Evolutionary conservation across 2,888 invertebrate species (phyloP).

Genomic region (Euzophera pinguis): DNA sequence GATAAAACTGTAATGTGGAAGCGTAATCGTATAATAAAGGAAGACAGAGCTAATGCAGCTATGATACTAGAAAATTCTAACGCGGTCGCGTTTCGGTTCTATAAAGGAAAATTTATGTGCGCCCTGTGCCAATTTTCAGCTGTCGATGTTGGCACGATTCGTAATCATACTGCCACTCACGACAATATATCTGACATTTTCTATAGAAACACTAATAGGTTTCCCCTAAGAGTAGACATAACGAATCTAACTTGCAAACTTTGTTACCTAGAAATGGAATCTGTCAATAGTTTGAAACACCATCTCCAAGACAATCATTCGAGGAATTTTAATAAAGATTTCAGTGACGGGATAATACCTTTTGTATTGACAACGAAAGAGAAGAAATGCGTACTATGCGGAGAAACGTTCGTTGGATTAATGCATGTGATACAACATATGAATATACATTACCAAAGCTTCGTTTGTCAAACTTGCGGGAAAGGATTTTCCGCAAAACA

Average conservation of each 20-base stretch:
- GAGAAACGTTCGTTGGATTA: conserved; percentile 35
- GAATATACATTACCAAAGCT: conserved; percentile 65
- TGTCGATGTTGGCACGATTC: conserved; percentile 36
- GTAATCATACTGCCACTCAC: conserved; percentile 41
- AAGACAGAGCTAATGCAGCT: conserved; percentile 52
- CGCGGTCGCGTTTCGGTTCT: conserved; percentile 53
- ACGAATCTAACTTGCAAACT: conserved; percentile 43
- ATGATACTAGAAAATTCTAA: conserved; percentile 52
- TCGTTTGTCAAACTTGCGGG: conserved; percentile 65
- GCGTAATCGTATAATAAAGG: conserved; percentile 36
- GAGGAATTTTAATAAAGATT: conserved; percentile 31
- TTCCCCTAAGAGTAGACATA: conserved; percentile 56
- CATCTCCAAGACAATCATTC: conserved; percentile 43
- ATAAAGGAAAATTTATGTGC: conserved; percentile 56
- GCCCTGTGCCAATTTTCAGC: conserved; percentile 46
- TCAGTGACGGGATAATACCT: conserved; percentile 50
- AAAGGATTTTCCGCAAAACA: conserved; percentile 64
- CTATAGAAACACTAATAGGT: conserved; percentile 32
- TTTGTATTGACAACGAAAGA: conserved; percentile 45
- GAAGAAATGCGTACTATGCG: conserved; percentile 47
- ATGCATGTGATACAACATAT: conserved; percentile 55
- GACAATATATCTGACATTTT: conserved; percentile 42
- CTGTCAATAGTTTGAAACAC: conserved; percentile 37
- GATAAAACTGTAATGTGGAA: conserved; percentile 41
- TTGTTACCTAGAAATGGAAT: conserved; percentile 26